These are phyloP conservation scores for Xestia ashworthii DNA, from an alignment of 2,888 invertebrate species.

Conservation along the genomic window DNA sequence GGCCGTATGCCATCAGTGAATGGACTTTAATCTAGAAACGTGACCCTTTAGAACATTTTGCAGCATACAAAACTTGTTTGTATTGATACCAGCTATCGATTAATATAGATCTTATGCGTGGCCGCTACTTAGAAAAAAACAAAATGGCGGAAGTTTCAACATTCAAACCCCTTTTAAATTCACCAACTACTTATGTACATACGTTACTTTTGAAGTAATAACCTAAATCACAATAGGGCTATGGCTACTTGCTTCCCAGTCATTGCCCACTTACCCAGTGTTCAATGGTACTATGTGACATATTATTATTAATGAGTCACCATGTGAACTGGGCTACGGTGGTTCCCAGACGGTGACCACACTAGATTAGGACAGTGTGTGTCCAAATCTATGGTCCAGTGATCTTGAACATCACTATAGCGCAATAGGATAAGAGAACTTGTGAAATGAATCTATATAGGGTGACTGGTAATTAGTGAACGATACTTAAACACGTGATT, in stretches of 20 bases:
- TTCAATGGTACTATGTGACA: slow-evolving; percentile 48
- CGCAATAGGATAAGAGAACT: not conserved
- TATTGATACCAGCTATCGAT: no score
- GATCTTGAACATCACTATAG: not conserved
- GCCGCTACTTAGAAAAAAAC: no score
- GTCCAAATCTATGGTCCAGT: slow-evolving; percentile 5
- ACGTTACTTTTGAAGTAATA: slow-evolving; percentile 10
- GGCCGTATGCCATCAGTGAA: no score
- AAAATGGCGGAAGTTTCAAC: no score
- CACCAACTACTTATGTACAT: not conserved
- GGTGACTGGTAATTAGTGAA: no score
- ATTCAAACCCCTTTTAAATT: not conserved
- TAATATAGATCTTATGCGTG: no score
- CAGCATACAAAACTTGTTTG: no score
- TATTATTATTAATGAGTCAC: slow-evolving; percentile 61
- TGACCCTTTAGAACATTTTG: no score
- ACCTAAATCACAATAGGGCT: slow-evolving; percentile 35
- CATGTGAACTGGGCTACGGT: slow-evolving; percentile 63
- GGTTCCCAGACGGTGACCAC: slow-evolving; percentile 70
- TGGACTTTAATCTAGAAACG: no score
- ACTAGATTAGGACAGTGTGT: slow-evolving; percentile 2
- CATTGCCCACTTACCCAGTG: slow-evolving; percentile 6
- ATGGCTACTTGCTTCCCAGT: slow-evolving; percentile 20
- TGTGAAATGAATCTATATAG: not conserved
- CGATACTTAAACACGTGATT: no score